Conservation (phyloP, 2,113 vertebrate genomes). For the Diglossa brunneiventris region DNA sequence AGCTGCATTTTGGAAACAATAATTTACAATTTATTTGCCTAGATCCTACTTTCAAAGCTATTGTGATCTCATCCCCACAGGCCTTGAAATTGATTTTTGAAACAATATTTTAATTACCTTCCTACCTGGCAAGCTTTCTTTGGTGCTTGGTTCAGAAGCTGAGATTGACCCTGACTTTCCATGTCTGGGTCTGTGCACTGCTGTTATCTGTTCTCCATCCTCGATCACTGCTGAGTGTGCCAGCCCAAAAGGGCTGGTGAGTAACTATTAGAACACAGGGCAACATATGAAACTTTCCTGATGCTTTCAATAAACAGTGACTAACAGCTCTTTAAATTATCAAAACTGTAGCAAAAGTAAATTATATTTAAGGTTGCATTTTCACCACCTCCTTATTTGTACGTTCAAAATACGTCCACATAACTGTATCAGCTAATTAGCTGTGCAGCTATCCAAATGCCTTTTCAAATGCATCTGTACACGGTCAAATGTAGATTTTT, state of each 20-base stretch:
- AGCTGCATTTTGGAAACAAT: neutral
- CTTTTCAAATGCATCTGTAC: neutral
- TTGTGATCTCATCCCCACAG: neutral
- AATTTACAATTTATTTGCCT: neutral
- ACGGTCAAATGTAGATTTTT: neutral
- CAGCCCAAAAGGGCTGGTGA: neutral
- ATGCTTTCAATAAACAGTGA: neutral
- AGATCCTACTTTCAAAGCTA: neutral
- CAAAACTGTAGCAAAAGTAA: neutral
- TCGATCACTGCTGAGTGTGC: fast-evolving
- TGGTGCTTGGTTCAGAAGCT: neutral
- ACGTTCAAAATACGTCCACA: neutral
- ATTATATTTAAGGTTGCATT: neutral
- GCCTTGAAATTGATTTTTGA: neutral
- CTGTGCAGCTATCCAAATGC: neutral
- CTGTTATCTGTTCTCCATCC: neutral
- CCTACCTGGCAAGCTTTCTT: neutral
- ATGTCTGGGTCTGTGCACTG: neutral
- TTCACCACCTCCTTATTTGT: neutral
- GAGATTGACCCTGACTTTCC: neutral
- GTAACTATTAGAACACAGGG: neutral
- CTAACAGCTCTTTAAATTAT: neutral
- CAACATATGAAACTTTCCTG: neutral
- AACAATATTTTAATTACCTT: neutral
- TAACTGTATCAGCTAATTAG: neutral